Percentiles rank a stretch among this genome's conserved stretches.
Evolutionary conservation across 2,888 invertebrate species (phyloP).

Genomic region (Caenorhabditis doughertyi): DNA sequence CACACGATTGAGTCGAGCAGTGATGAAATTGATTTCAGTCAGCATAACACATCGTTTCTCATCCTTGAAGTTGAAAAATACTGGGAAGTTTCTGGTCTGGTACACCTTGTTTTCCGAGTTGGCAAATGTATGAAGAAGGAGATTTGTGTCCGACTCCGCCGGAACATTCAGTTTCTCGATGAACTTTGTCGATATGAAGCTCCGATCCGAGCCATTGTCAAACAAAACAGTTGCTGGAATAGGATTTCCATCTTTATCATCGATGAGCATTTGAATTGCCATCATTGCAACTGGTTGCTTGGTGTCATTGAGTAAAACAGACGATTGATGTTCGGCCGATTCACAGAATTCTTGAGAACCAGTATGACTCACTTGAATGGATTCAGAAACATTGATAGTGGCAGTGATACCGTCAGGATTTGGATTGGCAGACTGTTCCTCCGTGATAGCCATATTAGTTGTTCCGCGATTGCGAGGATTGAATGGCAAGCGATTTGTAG

Average conservation of each 20-base stretch:
- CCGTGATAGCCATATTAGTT: background rate
- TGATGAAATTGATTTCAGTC: background rate
- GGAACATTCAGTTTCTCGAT: background rate
- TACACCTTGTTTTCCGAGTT: background rate
- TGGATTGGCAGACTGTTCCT: background rate
- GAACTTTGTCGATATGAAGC: background rate
- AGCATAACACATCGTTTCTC: background rate
- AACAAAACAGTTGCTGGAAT: background rate
- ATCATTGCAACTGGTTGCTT: background rate
- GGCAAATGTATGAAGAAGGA: background rate
- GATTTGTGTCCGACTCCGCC: background rate
- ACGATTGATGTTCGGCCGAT: background rate
- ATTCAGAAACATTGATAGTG: background rate
- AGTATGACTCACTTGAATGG: no score
- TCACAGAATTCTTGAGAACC: background rate
- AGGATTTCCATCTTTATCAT: background rate
- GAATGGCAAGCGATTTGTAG: background rate
- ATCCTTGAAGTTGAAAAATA: background rate
- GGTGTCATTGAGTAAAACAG: background rate
- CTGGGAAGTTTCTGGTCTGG: background rate
- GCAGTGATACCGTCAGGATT: background rate
- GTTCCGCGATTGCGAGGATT: background rate
- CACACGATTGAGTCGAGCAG: background rate
- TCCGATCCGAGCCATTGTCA: background rate
- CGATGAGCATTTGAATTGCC: background rate